Evolutionary conservation across 2,888 invertebrate species (phyloP).

Genomic region (Drosophila pseudotakahashii): DNA sequence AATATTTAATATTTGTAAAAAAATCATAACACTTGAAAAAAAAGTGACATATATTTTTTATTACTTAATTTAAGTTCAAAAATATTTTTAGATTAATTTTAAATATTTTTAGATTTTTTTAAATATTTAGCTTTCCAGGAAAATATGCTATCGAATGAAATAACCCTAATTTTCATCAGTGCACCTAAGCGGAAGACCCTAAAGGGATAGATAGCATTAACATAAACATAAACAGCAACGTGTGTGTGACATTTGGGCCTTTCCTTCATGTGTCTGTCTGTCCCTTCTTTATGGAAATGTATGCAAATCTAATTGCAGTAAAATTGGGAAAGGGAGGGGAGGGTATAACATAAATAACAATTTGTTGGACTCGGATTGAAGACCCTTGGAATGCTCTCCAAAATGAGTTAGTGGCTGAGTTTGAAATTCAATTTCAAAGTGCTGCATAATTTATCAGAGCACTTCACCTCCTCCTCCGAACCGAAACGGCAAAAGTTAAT

Average conservation of each 20-base stretch:
- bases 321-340: conserved; percentile 64
- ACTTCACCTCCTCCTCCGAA: conserved; percentile 13
- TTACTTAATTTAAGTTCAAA: too few relatives aligned
- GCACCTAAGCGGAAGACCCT: conserved; percentile 17
- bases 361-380: conserved; percentile 57
- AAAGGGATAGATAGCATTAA: conserved; percentile 49
- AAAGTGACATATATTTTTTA: too few relatives aligned
- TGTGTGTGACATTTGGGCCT: conserved; percentile 73
- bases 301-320: conserved; percentile 79
- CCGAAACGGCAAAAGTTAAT: conserved; percentile 63
- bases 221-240: conserved; percentile 75
- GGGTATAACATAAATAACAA: conserved; percentile 73
- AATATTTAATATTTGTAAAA: too few relatives aligned
- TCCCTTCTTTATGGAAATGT: conserved; percentile 69
- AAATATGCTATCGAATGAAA: not conserved
- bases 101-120: too few relatives aligned
- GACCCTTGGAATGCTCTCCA: conserved; percentile 29
- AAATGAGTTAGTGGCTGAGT: conserved; percentile 73
- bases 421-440: conserved; percentile 74
- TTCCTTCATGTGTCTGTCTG: conserved; percentile 29
- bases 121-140: too few relatives aligned
- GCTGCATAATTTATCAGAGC: conserved; percentile 71
- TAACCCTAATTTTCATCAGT: not conserved
- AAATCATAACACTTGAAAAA: too few relatives aligned
- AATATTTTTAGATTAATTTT: too few relatives aligned